Evolutionary conservation across 92 coral and sea anemone species (phyloP).

Genomic region (Hydrozoanthus gracilis): DNA sequence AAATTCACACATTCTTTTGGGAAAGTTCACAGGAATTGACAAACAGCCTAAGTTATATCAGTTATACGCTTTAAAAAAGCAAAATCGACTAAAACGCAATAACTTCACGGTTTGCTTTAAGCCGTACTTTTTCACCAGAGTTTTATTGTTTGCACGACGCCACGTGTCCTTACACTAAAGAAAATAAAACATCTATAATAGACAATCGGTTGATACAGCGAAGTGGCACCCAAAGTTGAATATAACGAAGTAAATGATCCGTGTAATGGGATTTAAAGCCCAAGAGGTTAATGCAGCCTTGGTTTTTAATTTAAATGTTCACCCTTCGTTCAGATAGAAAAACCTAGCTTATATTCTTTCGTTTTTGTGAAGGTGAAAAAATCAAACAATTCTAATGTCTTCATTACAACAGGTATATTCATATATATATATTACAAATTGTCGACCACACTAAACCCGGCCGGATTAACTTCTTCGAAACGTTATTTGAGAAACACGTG

Average conservation of each 20-base stretch:
- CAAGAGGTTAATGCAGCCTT: neutral
- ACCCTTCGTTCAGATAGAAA: neutral
- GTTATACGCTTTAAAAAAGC: neutral
- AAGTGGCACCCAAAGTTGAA: neutral
- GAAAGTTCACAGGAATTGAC: constrained; percentile 11
- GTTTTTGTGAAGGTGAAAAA: neutral
- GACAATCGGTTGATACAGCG: neutral
- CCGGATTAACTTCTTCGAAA: constrained; percentile 20
- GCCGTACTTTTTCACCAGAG: neutral
- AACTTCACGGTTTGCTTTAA: neutral
- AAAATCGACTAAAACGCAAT: neutral
- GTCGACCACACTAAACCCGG: neutral
- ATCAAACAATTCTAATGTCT: neutral
- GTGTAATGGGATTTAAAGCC: constrained; percentile 38
- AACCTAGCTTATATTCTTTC: neutral
- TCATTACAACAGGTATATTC: no score
- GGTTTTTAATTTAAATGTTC: neutral
- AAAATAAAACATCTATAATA: constrained; percentile 16
- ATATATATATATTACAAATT: neutral
- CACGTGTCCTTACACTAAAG: constrained; percentile 33
- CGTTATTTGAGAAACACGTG: constrained; percentile 18
- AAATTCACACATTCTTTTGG: neutral
- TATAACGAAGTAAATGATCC: constrained; percentile 25
- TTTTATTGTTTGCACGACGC: constrained; percentile 12
- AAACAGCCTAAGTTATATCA: neutral